phyloP scores from a whole-genome alignment of 2,888 invertebrate species.

The Pimpla rufipes region DNA sequence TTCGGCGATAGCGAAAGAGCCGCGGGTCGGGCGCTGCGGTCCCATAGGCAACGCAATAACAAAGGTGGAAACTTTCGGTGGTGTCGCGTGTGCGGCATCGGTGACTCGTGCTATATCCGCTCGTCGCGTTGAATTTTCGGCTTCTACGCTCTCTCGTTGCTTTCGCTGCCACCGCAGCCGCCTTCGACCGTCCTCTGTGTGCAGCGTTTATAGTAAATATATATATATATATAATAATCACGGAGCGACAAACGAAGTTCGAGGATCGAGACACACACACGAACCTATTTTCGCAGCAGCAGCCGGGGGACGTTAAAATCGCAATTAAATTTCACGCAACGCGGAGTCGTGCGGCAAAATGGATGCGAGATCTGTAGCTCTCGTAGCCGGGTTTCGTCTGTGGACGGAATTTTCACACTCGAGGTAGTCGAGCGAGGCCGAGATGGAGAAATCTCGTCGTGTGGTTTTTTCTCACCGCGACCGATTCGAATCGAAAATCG shows the following conservation, averaged over 20 bases:
- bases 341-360: constrained; percentile 62
- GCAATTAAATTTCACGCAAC: constrained; percentile 78
- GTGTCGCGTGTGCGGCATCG: constrained; percentile 49
- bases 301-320: constrained; percentile 58
- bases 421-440: background rate
- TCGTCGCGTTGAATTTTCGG: constrained; percentile 18
- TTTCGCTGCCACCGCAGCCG: background rate
- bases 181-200: background rate
- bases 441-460: constrained; percentile 7
- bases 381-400: constrained; percentile 14
- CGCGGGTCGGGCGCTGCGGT: constrained; percentile 51
- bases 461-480: background rate
- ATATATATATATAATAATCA: constrained; percentile 26
- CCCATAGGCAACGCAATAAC: constrained; percentile 62
- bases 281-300: constrained; percentile 19
- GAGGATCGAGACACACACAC: constrained; percentile 28
- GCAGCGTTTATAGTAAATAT: constrained; percentile 20
- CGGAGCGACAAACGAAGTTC: constrained; percentile 43
- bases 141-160: background rate
- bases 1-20: background rate
- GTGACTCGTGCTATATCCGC: constrained; percentile 47
- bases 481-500: too few relatives aligned
- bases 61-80: constrained; percentile 70
- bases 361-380: constrained; percentile 1
- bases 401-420: constrained; percentile 13